Base-by-base conservation (phyloP, 2,797 vertebrate genomes). In the Bovichtus variegatus region DNA sequence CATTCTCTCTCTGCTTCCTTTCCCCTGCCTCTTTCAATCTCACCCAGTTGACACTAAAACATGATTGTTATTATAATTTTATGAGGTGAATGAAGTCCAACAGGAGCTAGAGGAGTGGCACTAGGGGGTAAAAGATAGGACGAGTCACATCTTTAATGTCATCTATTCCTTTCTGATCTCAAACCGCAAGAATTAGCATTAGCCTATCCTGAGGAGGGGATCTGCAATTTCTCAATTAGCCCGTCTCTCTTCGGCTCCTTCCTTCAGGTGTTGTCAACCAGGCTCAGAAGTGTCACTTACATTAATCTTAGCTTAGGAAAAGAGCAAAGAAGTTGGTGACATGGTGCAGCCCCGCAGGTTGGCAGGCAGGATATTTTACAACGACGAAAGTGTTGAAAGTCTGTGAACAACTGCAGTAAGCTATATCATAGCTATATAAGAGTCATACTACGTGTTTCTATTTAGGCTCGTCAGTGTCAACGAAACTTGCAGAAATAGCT, bases 281-380 rank as follows among this genome's bases (percentile, higher is more conserved):
- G 71, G 64, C 81, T 89, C 80, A 75, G 64, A 59, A 77, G 81
- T 89, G 88, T 89, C 85, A 85, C 41, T 68, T 71, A 80, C 70
- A 23, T 75, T 92, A 87, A 91, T 91, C 85, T 84, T 76, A 78
- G 81, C 68, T 91, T 71, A 74, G 59, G 66, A 89, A 80, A 83
- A 80, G 61, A 89, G 40, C 64, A 79, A 43, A 25, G 60, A 70
- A 74, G 83, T 66, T 74, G 29, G 44, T 68, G 64, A 66, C 54
- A 60, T 3, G 60, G 40, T 69, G 44, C 9, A 71, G 59, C 64
- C 49, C 76, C 54, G 68, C 66, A 84, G 82, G 58, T 41, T 72
- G 38, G 43, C 49, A 74, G 36, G 34, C 13, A 36, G 64, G 13
- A 41, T 47, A 31, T 63, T 76, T 78, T n/a, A 64, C 21, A 51